Base-by-base conservation (phyloP, 30 jellyfish, hydroid and myxozoan species). In the Rhopilema esculentum region DNA sequence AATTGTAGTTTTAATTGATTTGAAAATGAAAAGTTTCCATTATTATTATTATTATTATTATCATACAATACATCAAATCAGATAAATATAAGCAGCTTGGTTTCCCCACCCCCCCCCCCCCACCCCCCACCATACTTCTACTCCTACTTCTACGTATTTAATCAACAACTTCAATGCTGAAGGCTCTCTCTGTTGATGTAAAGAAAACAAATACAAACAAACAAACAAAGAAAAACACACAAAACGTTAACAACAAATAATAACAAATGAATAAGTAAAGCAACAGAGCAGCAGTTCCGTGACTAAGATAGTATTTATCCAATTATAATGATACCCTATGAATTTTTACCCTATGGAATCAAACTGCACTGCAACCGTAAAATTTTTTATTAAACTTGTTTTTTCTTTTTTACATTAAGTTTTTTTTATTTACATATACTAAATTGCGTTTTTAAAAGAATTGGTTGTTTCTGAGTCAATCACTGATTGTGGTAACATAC, bases 211-310 rank as follows among this genome's bases (percentile, higher is more conserved):
- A n/a, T n/a, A n/a, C n/a, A n/a, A n/a, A n/a, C n/a, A n/a, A 24
- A 52, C 26, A 49, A 62, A 25, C 0, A 19, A 21, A 50, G 73
- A 19, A 8, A 24, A 63, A 63, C 27, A 24, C 30, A 24, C 30
- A 24, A 24, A n/a, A 63, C 16, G 27, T 63, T n/a, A 6, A 63
- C 73, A 63, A n/a, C 73, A 15, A 63, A 63, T n/a, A 63, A 63
- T 63, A 19, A 63, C 29, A 63, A 63, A 63, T 19, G 18, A 63
- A 63, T 63, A 63, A 24, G 73, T n/a, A 7, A 63, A 19, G 27
- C 73, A 63, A 63, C 30, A 63, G 73, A 63, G 27, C 73, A 63
- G 73, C 73, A 63, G 30, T 63, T 19, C 29, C 27, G 30, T 19
- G 73, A 63, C 73, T 24, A n/a, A 19, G 27, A n/a, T 63, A 19